Conservation (phyloP, 2,797 vertebrate species). For the Hozukius guyotensis region DNA sequence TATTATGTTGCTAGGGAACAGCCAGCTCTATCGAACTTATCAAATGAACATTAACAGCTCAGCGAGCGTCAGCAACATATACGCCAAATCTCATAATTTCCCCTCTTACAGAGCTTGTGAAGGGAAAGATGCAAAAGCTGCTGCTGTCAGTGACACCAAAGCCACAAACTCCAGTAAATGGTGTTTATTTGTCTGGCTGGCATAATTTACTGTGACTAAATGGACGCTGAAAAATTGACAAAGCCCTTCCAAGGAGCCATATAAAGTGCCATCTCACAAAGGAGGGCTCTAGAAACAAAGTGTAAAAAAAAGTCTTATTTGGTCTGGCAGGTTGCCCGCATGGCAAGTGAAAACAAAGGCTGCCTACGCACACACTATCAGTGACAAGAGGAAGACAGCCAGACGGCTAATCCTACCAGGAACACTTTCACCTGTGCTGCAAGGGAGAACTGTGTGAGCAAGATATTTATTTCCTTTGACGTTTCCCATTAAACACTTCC, state of each 20-base stretch:
- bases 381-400: conserved; percentile 43
- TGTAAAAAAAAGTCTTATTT: conserved; percentile 73
- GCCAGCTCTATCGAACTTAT: conserved; percentile 70
- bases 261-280: conserved; percentile 66
- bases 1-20: conserved; percentile 82
- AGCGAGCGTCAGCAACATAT: conserved; percentile 14
- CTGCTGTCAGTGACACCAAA: conserved; percentile 21
- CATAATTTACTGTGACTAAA: conserved; percentile 60
- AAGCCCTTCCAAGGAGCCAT: conserved; percentile 44
- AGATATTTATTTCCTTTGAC: conserved; percentile 5
- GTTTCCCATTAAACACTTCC: conserved; percentile 18
- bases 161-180: conserved; percentile 52
- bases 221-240: conserved; percentile 74
- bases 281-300: conserved; percentile 66
- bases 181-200: conserved; percentile 63
- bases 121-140: conserved; percentile 17
- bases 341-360: conserved; percentile 69
- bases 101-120: neutral
- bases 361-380: conserved; percentile 36
- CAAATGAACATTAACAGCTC: conserved; percentile 63
- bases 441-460: neutral
- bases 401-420: conserved; percentile 64
- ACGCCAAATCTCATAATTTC: conserved; percentile 31
- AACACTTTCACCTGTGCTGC: conserved; percentile 80
- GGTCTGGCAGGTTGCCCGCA: conserved; percentile 75